Evolutionary conservation across 1,140 invertebrate species (phyloP).

Genomic region (Drosophila teissieri): DNA sequence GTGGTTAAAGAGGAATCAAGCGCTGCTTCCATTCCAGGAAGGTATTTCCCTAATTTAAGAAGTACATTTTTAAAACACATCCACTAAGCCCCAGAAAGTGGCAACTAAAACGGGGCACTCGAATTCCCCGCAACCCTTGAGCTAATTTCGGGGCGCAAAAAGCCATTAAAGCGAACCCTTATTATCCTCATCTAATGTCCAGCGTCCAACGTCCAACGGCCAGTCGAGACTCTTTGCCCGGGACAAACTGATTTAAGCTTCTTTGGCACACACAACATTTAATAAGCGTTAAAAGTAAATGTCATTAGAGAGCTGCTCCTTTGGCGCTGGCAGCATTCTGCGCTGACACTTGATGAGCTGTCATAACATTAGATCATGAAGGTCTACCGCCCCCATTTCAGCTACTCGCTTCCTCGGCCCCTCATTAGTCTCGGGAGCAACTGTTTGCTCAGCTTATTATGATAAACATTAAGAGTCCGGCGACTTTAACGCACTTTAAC

Average conservation of each 20-base stretch:
- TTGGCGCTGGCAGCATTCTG: conserved; percentile 32
- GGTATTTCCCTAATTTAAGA: too few relatives aligned
- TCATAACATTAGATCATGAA: conserved; percentile 80
- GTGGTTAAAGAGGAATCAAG: too few relatives aligned
- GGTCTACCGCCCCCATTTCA: conserved; percentile 18
- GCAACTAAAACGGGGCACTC: conserved; percentile 1
- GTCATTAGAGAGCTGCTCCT: conserved; percentile 65
- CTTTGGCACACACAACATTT: conserved; percentile 57
- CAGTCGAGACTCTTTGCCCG: conserved; percentile 24
- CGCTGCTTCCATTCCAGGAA: too few relatives aligned
- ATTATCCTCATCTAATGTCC: conserved; percentile 54
- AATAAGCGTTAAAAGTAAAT: conserved; percentile 83
- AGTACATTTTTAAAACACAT: too few relatives aligned
- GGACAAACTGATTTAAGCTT: conserved; percentile 71
- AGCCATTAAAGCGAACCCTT: conserved; percentile 54
- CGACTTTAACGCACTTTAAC: conserved; percentile 70
- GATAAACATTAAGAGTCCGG: conserved; percentile 66
- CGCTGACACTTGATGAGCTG: conserved; percentile 82
- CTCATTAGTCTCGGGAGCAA: conserved; percentile 74
- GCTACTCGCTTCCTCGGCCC: conserved; percentile 8
- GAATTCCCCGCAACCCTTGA: conserved; percentile 23
- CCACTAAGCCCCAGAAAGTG: background rate
- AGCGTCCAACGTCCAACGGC: conserved; percentile 47
- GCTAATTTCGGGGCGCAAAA: conserved; percentile 18
- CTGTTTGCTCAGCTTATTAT: conserved; percentile 77